Evolutionary conservation across 2,888 invertebrate species (phyloP), one percentile per base, ranked within the genome.

Genomic region (Dysmachus trigonus): DNA sequence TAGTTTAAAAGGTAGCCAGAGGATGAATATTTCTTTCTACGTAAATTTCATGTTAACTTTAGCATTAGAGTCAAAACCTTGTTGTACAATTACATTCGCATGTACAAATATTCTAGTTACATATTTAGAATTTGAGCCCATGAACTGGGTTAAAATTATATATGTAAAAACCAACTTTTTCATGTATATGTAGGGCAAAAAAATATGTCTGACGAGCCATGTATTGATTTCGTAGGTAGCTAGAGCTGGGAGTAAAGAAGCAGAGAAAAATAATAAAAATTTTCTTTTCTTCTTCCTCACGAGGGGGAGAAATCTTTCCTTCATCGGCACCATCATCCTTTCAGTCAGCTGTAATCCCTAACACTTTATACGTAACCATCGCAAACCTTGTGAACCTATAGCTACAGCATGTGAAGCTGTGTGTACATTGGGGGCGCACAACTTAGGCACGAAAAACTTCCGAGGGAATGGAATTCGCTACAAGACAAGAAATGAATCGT

Each of bases 301-400:
- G 18, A 35, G 35, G 33, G 33, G 82, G 33, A 31, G 62, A 38
- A 83, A 74, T 47, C 27, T 47, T 71, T 30, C 38, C 33, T n/a
- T 35, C 31, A 30, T 41, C 15, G 41, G 35, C 73, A 41, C 85
- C 85, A 85, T 85, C 85, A 85, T 85, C 76, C 47, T 76, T 76
- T 85, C 85, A 76, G 76, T 74, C 74, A 51, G 51, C 85, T 53
- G 74, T 76, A 85, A 85, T 85, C 85, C 85, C 76, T 85, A 85
- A 76, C 85, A 85, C 30, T 85, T 85, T 73, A 51, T 74, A 85
- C 76, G 85, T 85, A 76, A 73, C 74, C 85, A 76, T 30, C 76
- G 15, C 47, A 31, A 47, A 73, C 47, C 53, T 51, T 81, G 33
- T 51, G 51, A 81, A 51, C 30, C 15, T 27, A 30, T 18, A 41